Evolutionary conservation across 1,140 invertebrate genomes (phyloP), one percentile per base, ranked within the genome.

Genomic region (Cyrtorhinus lividipennis): DNA sequence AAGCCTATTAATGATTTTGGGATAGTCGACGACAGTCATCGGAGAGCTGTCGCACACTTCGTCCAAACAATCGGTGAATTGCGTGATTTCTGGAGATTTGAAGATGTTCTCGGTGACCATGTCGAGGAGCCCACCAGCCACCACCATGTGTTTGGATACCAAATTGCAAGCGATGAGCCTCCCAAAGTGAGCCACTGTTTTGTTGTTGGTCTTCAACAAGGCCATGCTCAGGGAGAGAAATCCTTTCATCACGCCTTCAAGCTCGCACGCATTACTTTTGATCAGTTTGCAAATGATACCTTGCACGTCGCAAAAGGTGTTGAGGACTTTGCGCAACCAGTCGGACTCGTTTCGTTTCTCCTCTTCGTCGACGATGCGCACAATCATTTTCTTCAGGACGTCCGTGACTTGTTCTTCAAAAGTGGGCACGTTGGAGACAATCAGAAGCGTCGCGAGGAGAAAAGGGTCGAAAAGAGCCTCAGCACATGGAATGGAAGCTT

Each of bases 21-120:
- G 73, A 66, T 76, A 73, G 56, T 80, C 76, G 3, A 78, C 48
- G 24, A 79, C 72, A 1, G 75, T 66, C 53, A 78, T 66, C 2
- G 76, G 72, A 30, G 76, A 68, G 59, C 73, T 73, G 45, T 68
- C 69, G 61, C 78, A 77, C 61, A 80, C 70, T 61, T 73, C 74
- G 15, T 72, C 68, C 13, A 82, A 68, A 66, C 79, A 80, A 63
- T 80, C 79, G 80, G 76, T 78, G 66, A 78, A 81, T 65, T 80
- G 77, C 1, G 70, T 69, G 30, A 74, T 68, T 53, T 65, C 69
- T 24, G 73, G 71, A 58, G 70, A 68, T 8, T 71, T 69, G 2
- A 79, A 64, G 66, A 81, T 80, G 65, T 74, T 73, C 61, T 75
- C 72, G 20, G 73, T 72, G 13, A 81, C 68, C 3, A 66, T 71